Percentiles rank a stretch among this genome's conserved stretches.
Conservation (phyloP, 2,113 vertebrate genomes). For the Neodontobutis hainanensis region DNA sequence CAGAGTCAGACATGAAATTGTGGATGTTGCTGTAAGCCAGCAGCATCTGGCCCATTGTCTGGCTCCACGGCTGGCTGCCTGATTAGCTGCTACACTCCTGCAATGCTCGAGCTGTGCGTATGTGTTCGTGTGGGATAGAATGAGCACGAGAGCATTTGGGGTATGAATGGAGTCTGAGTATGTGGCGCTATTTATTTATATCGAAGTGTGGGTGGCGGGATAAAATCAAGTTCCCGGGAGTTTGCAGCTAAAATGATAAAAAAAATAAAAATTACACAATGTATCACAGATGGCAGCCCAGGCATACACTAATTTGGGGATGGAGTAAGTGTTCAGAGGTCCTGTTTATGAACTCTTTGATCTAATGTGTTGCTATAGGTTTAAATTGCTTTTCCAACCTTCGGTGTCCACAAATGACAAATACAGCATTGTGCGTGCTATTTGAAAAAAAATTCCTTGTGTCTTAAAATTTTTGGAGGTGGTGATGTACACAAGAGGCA, state of each 20-base stretch:
- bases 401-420: background rate
- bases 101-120: conserved; percentile 32
- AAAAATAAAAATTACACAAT: conserved; percentile 43
- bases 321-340: conserved; percentile 1
- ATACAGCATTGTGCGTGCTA: background rate
- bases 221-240: conserved; percentile 59
- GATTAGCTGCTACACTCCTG: conserved; percentile 63
- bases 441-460: too few relatives aligned
- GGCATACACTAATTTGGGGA: background rate
- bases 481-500: background rate
- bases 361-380: conserved; percentile 14
- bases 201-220: conserved; percentile 41
- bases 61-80: conserved; percentile 63
- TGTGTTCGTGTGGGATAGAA: conserved; percentile 23
- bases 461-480: background rate
- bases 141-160: conserved; percentile 11
- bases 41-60: conserved; percentile 73
- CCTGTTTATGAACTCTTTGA: conserved; percentile 32
- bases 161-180: conserved; percentile 33
- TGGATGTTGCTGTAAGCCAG: conserved; percentile 60
- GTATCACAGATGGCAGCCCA: conserved; percentile 46
- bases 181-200: conserved; percentile 41
- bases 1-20: conserved; percentile 60
- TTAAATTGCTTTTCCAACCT: conserved; percentile 4
- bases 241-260: conserved; percentile 56